Evolutionary conservation across 1,140 invertebrate genomes (phyloP), one percentile per base, ranked within the genome.

Genomic region (Tetranychus cinnabarinus): DNA sequence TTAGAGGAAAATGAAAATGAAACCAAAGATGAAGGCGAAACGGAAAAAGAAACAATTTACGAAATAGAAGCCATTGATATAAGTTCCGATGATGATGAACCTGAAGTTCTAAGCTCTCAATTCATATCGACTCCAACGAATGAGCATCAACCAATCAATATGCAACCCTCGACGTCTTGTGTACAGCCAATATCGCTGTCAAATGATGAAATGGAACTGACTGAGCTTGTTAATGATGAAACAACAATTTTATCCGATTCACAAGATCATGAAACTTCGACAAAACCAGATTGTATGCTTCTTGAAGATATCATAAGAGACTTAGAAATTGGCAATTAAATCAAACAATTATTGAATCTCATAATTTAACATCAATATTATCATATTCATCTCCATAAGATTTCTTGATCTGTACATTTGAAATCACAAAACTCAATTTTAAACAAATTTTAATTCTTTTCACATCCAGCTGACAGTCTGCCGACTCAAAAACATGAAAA

Each of bases 61-160:
- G 45, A 46, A 46, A 46, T 10, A 46, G 45, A 33, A n/a, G 52
- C 61, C 13, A n/a, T 39, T 10, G 57, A 39, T 33, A 13, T 8
- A 6, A n/a, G 56, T 31, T 15, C 12, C 7, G 31, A 63, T 47
- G 74, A 77, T 65, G 71, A 83, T 71, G 80, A 82, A 72, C 75
- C 76, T 63, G 75, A 81, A 65, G 79, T 84, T 66, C 77, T 87
- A 68, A 85, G 87, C 67, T 76, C 81, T 46, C 77, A 78, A 13
- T 74, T 95, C 57, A 72, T 96, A 6, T 23, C 23, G 23, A 23
- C 0, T 23, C 23, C 23, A 23, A 0, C 0, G 23, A 78, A 81
- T 56, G 82, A 85, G 64, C 74, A 92, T 2, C 80, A 84, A 59
- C 79, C 82, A 64, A 80, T 81, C 2, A 88, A 92, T 68, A 77